Percentiles rank a stretch among this genome's conserved stretches.
Evolutionary conservation across 2,797 vertebrate species (phyloP).

Genomic region (Cephalopachus bancanus): DNA sequence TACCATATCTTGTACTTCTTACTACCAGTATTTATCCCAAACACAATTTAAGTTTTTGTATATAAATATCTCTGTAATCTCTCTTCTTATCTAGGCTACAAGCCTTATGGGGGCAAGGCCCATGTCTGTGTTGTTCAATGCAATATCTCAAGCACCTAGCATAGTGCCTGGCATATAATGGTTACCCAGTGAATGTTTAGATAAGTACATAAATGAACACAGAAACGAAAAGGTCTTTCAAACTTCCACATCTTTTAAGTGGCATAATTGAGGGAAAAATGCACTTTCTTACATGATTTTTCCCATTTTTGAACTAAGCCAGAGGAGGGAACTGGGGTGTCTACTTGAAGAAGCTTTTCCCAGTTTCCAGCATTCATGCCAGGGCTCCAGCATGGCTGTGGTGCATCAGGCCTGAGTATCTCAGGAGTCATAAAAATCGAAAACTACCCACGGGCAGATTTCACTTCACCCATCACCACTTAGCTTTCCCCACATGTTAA

Average conservation of each 20-base stretch:
- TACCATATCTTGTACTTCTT: neutral
- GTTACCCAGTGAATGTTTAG: neutral
- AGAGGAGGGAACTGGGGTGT: neutral
- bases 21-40: no score
- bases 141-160: no score
- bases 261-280: neutral
- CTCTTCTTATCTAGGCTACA: neutral
- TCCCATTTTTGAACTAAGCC: neutral
- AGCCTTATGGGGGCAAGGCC: neutral
- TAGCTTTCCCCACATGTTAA: neutral
- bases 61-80: neutral
- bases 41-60: no score
- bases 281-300: neutral
- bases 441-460: neutral
- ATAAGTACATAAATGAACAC: neutral
- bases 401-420: neutral
- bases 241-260: neutral
- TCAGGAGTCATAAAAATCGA: neutral
- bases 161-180: no score
- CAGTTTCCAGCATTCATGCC: fast-evolving
- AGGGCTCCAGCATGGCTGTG: neutral
- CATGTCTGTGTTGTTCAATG: no score
- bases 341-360: neutral
- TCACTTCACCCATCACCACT: neutral
- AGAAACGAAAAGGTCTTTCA: neutral